Evolutionary conservation across 2,797 vertebrate genomes (phyloP).

Genomic region (Dermochelys coriacea): DNA sequence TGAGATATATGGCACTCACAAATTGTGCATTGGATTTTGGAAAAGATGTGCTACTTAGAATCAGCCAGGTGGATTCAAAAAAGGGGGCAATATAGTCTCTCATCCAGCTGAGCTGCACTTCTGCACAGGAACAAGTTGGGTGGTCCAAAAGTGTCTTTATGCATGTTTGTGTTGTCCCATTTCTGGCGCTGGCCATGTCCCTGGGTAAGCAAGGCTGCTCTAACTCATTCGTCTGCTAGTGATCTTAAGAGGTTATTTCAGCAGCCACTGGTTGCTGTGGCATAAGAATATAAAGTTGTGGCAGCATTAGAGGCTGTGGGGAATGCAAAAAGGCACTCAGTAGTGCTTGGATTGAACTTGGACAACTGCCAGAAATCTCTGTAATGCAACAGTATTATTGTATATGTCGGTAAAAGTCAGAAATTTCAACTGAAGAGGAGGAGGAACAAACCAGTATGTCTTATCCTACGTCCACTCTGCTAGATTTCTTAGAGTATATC

Average conservation of each 20-base stretch:
- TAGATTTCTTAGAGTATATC: fast-evolving
- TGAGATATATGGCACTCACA: not conserved
- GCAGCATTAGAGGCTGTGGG: not conserved
- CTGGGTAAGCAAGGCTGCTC: not conserved
- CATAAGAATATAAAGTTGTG: not conserved
- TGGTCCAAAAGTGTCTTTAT: not conserved
- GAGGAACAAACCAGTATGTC: not conserved
- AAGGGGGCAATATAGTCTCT: not conserved
- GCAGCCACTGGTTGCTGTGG: not conserved
- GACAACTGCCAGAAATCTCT: not conserved
- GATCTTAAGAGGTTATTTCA: not conserved
- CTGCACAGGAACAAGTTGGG: not conserved
- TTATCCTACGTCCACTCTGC: not conserved
- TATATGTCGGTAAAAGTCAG: not conserved
- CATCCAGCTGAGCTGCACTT: not conserved
- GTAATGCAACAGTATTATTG: not conserved
- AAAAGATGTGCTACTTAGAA: not conserved
- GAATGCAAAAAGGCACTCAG: not conserved
- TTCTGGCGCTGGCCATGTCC: not conserved
- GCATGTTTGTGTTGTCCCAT: not conserved
- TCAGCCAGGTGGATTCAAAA: not conserved
- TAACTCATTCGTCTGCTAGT: not conserved
- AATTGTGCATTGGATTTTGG: not conserved
- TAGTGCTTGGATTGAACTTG: not conserved
- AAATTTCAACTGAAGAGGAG: not conserved